Evolutionary conservation across 2,113 vertebrate genomes (phyloP).

Genomic region (Lycocorax pyrrhopterus): DNA sequence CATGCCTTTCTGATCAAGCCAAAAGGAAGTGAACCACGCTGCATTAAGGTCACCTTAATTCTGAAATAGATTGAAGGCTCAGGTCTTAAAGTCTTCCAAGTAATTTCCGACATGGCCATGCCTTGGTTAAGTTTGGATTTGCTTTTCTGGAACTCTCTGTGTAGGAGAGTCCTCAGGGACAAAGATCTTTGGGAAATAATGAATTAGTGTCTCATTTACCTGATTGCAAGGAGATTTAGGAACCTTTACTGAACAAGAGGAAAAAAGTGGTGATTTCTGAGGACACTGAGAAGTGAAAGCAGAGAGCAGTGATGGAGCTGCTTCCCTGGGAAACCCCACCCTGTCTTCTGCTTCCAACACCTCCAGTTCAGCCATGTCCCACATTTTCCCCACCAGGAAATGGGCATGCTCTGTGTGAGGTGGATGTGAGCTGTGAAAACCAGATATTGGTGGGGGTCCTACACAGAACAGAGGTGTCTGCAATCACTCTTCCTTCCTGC

Average conservation of each 20-base stretch:
- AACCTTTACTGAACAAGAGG: neutral
- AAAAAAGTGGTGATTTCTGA: neutral
- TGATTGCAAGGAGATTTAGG: neutral
- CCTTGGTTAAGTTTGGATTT: neutral
- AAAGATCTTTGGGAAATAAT: neutral
- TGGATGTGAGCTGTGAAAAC: neutral
- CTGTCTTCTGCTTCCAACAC: neutral
- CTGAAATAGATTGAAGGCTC: neutral
- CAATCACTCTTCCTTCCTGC: neutral
- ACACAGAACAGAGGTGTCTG: neutral
- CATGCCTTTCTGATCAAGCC: neutral
- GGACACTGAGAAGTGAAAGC: neutral
- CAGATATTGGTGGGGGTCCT: too few species aligned
- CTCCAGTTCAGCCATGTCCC: neutral
- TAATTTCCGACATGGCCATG: rapidly evolving
- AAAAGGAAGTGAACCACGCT: neutral
- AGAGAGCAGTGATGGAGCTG: neutral
- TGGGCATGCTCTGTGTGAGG: neutral
- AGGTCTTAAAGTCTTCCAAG: neutral
- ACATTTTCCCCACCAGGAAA: neutral
- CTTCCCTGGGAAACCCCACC: neutral
- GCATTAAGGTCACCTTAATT: neutral
- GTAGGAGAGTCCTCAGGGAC: neutral
- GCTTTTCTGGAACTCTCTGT: neutral
- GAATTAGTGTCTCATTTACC: neutral